These are phyloP conservation scores for Drosophila limbata DNA, from an alignment of 2,888 invertebrate species.

Conservation along the genomic window DNA sequence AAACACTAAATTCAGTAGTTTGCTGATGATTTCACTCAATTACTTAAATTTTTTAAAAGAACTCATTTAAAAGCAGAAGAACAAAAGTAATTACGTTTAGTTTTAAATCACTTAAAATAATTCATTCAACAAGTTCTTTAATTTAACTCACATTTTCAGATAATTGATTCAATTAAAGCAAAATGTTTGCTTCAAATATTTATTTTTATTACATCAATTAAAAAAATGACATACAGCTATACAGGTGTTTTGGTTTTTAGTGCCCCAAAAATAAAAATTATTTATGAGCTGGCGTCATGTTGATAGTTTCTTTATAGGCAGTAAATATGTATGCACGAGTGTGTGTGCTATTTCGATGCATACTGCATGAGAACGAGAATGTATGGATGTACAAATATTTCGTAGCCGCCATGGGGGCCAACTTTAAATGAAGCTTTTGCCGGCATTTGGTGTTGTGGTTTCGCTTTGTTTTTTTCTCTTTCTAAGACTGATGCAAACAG, in stretches of 20 bases:
- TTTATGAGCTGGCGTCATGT: conserved; percentile 1
- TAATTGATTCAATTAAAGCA: neutral
- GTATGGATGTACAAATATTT: conserved; percentile 27
- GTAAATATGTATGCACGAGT: neutral
- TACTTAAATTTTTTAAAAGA: neutral
- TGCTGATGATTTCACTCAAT: no score
- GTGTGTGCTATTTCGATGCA: conserved; percentile 41
- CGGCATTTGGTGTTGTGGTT: conserved; percentile 58
- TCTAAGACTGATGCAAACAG: conserved; percentile 31
- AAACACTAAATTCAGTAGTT: no score
- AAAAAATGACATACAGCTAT: neutral
- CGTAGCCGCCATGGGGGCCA: conserved; percentile 51
- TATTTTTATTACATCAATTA: conserved; percentile 10
- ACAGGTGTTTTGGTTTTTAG: neutral
- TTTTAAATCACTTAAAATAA: neutral
- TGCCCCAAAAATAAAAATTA: neutral
- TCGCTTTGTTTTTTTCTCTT: conserved; percentile 1
- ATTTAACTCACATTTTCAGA: neutral
- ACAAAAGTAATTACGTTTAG: no score
- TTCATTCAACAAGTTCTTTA: neutral
- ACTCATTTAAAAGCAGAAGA: neutral
- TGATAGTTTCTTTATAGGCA: conserved; percentile 11
- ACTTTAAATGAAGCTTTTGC: conserved; percentile 43
- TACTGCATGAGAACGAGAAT: neutral
- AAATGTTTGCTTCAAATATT: conserved; percentile 1